Evolutionary conservation across 2,888 invertebrate genomes (phyloP).

Genomic region (Hesperia comma): DNA sequence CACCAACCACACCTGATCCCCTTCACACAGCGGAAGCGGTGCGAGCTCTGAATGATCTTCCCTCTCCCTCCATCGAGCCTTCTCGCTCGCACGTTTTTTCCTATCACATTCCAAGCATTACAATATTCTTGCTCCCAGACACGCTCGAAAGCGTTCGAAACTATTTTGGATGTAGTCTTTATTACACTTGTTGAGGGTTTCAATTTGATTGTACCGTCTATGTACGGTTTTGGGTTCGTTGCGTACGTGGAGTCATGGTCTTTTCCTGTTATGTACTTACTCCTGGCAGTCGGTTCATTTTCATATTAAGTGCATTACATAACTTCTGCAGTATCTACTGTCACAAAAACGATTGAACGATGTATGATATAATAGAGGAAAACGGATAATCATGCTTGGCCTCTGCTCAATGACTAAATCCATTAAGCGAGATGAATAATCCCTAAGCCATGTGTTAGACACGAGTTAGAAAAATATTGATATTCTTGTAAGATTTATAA

Average conservation of each 20-base stretch:
- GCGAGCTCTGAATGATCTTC: conserved; percentile 41
- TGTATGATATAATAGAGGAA: too few relatives aligned
- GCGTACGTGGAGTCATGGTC: conserved; percentile 42
- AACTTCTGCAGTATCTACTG: too few relatives aligned
- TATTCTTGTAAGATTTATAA: too few relatives aligned
- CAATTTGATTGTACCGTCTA: conserved; percentile 25
- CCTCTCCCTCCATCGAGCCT: conserved; percentile 18
- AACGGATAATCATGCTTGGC: neutral
- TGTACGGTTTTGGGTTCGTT: conserved; percentile 37
- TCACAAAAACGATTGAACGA: too few relatives aligned
- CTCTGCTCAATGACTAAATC: neutral
- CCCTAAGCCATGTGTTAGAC: too few relatives aligned
- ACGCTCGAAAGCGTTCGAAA: conserved; percentile 57
- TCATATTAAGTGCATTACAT: neutral
- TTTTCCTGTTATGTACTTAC: conserved; percentile 24
- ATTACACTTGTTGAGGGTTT: conserved; percentile 42
- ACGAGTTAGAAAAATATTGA: too few relatives aligned
- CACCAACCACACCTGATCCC: conserved; percentile 47
- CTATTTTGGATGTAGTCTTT: conserved; percentile 47
- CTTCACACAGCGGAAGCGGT: conserved; percentile 59
- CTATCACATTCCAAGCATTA: conserved; percentile 73
- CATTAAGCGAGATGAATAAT: neutral
- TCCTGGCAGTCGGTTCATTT: conserved; percentile 10
- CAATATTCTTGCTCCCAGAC: conserved; percentile 64
- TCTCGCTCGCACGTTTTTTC: conserved; percentile 59